phyloP scores from a whole-genome alignment of 2,797 vertebrate species.

The Anableps anableps region DNA sequence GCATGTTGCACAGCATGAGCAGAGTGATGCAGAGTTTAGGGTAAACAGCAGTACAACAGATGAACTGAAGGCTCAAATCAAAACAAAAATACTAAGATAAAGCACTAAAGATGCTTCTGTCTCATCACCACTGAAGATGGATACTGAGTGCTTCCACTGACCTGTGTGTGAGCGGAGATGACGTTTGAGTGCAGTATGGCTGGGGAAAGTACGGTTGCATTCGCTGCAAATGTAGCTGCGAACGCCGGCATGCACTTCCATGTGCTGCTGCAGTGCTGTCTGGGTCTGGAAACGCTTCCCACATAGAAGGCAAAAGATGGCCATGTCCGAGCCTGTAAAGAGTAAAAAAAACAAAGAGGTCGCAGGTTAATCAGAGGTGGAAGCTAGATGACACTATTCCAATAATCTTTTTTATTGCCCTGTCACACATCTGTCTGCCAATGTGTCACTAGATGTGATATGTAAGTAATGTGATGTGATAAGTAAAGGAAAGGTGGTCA shows the following conservation, averaged over 20 bases:
- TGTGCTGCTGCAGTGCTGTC: slow-evolving; percentile 94
- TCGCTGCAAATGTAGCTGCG: slow-evolving; percentile 96
- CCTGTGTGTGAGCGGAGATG: slow-evolving; percentile 91
- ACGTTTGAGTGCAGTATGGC: slow-evolving; percentile 95
- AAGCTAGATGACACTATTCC: neutral
- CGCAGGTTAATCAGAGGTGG: neutral
- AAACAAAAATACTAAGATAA: neutral
- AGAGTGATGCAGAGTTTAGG: neutral
- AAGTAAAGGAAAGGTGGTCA: neutral
- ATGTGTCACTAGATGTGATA: neutral
- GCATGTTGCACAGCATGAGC: neutral
- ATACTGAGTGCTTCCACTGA: slow-evolving; percentile 37
- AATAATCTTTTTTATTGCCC: neutral
- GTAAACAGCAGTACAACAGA: neutral
- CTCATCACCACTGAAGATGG: neutral
- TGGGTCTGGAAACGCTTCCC: slow-evolving; percentile 96
- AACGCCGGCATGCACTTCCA: slow-evolving; percentile 95
- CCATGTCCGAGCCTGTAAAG: slow-evolving; percentile 90
- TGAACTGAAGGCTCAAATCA: neutral
- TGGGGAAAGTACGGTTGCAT: slow-evolving; percentile 96
- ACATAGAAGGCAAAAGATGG: slow-evolving; percentile 94
- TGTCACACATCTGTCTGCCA: neutral
- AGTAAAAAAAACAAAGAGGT: neutral
- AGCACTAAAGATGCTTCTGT: neutral
- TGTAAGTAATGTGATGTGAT: neutral